Base-by-base conservation (phyloP, 1,140 invertebrate species). In the Lepidurus couesii region DNA sequence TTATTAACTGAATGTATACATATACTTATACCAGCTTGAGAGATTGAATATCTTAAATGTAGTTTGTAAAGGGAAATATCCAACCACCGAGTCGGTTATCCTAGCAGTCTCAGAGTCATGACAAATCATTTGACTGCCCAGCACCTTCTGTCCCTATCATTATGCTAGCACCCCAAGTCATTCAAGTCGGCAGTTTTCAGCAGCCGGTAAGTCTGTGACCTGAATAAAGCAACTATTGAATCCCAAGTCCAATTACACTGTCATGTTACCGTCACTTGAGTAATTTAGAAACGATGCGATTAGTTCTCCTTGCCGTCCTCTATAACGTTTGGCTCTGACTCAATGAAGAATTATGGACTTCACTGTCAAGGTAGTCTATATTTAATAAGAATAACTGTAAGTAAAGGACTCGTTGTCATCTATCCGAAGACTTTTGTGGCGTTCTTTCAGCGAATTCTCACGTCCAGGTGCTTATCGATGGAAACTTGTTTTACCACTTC, bases 111-210 rank as follows among this genome's bases (percentile, higher is more conserved):
- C 7, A 16, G 21, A 47, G 21, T 13, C 53, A 65, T 65, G 53
- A 65, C 53, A 65, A 21, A 65, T 65, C 53, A 65, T 65, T 65
- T 65, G n/a, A 65, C 21, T 65, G 53, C 53, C 21, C 21, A n/a
- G n/a, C n/a, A 65, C 53, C 53, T 65, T 65, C 21, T 21, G 21
- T 65, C 53, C 53, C 53, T 65, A 21, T 65, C 53, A 65, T 16
- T 65, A 65, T 65, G 6, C 16, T 21, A 13, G 16, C 53, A 21
- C 21, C 21, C 21, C 53, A 21, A 34, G 16, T 65, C 53, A 65
- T 7, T 21, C 16, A 65, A 65, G 10, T 47, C 45, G 16, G 53
- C 53, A 13, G 53, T 65, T 21, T 65, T 21, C 53, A 65, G 53
- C 53, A 65, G 13, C 53, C 13, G n/a, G 53, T 21, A 9, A 21